Evolutionary conservation across 2,797 vertebrate genomes (phyloP).

Genomic region (Tokudaia tokunoshimensis): DNA sequence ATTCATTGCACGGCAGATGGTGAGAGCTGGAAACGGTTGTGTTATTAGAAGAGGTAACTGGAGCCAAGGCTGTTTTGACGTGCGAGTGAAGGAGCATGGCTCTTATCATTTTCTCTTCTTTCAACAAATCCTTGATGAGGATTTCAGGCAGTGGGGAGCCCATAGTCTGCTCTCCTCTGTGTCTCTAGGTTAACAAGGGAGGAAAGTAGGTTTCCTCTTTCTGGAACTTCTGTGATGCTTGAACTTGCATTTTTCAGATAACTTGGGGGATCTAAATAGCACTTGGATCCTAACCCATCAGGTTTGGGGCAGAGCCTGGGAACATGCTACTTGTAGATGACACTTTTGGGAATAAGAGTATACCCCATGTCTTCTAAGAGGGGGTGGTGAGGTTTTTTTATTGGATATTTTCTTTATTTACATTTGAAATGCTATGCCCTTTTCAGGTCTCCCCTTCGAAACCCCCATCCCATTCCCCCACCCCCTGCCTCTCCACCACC

Average conservation of each 20-base stretch:
- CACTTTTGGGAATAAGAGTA: not conserved
- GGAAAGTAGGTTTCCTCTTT: not conserved
- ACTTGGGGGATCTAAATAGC: not conserved
- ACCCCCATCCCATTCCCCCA: no score
- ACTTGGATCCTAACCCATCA: not conserved
- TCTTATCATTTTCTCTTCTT: slow-evolving; percentile 35
- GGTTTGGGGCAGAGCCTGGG: not conserved
- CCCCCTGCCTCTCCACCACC: no score
- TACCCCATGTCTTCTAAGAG: not conserved
- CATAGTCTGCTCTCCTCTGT: not conserved
- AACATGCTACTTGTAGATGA: not conserved
- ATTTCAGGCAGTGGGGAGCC: not conserved
- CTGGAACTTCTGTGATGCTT: not conserved
- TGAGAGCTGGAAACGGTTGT: not conserved
- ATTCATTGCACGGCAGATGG: not conserved
- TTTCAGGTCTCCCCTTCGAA: no score
- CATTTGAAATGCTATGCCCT: no score
- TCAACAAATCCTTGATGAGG: slow-evolving; percentile 41
- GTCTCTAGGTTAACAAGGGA: not conserved
- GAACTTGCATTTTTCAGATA: not conserved
- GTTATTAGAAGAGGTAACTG: not conserved
- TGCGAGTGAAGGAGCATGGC: not conserved
- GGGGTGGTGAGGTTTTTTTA: no score
- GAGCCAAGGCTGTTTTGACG: not conserved
- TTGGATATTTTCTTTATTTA: no score